Evolutionary conservation across 1,140 invertebrate genomes (phyloP), one percentile per base, ranked within the genome.

Genomic region (Drosophila pruinosa): DNA sequence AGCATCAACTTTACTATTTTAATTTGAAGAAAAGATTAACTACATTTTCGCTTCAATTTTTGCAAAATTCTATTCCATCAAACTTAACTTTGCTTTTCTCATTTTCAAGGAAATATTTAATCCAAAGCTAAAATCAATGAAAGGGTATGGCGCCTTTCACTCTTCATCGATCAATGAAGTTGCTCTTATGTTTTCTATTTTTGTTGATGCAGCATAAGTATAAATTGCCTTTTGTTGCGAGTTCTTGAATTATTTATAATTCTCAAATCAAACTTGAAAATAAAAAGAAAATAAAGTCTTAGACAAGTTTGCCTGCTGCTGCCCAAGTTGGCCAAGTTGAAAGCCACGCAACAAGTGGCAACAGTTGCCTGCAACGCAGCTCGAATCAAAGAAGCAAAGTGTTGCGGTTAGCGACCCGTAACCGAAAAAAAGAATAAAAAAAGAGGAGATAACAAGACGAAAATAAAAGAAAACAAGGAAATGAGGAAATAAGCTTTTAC

Each of bases 281-380:
- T 24, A 34, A 38, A 38, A 12, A 63, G 41, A 28, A 52, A 54
- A 47, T 24, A 34, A 38, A 38, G 15, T 22, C 19, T 38, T 26
- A 14, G 8, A 28, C 19, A 63, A 69, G 34, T 70, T 52, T 41
- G 24, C 17, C 12, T 14, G 59, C 7, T 43, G 2, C 8, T 21
- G 2, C 2, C 17, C 28, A 17, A 26, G 28, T 34, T 52, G 31
- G 45, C 24, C 64, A 50, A 61, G 64, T 68, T 68, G 36, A 43
- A 22, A 43, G 56, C 17, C 22, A 56, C 17, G 68, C 68, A 71
- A 71, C 68, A 71, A 71, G 61, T 71, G 68, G 68, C 52, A 50
- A 48, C 61, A 14, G 52, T 47, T 63, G 48, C 22, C 38, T 53
- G 58, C 67, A 70, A 68, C 64, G 48, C 19, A 14, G 31, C 34